Conservation (phyloP, 2,888 invertebrate species). For the Euzetes globulus region DNA sequence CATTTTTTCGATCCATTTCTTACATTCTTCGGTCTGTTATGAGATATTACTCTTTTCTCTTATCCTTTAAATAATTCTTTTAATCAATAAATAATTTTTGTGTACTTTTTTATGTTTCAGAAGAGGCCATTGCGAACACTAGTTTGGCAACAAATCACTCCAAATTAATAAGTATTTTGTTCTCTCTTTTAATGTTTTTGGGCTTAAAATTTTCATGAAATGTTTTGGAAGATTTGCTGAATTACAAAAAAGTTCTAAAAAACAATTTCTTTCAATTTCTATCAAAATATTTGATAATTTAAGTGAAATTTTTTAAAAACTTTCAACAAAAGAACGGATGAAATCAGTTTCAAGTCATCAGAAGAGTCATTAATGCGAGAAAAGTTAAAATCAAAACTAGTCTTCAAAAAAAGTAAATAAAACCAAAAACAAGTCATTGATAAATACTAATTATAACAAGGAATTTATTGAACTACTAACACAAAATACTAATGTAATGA, state of each 20-base stretch:
- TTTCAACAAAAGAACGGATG: no score
- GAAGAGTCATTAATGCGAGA: background rate
- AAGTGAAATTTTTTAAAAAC: background rate
- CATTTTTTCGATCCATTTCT: background rate
- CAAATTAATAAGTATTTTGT: slow-evolving; percentile 13
- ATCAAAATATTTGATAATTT: background rate
- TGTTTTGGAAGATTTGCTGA: background rate
- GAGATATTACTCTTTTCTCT: background rate
- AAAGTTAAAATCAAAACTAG: background rate
- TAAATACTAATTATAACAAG: no score
- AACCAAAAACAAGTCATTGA: no score
- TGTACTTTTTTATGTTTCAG: background rate
- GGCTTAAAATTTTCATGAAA: slow-evolving; percentile 9
- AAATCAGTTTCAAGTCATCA: background rate
- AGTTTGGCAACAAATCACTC: background rate
- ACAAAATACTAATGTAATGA: no score
- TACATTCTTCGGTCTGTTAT: background rate
- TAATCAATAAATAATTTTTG: background rate
- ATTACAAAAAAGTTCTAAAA: background rate
- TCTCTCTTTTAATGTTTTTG: background rate
- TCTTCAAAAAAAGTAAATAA: background rate
- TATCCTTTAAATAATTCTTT: background rate
- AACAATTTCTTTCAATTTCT: no score
- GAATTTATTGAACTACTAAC: no score
- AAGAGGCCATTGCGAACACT: background rate